phyloP scores from a whole-genome alignment of 2,888 invertebrate genomes.

The Meiosimyza platycephala region DNA sequence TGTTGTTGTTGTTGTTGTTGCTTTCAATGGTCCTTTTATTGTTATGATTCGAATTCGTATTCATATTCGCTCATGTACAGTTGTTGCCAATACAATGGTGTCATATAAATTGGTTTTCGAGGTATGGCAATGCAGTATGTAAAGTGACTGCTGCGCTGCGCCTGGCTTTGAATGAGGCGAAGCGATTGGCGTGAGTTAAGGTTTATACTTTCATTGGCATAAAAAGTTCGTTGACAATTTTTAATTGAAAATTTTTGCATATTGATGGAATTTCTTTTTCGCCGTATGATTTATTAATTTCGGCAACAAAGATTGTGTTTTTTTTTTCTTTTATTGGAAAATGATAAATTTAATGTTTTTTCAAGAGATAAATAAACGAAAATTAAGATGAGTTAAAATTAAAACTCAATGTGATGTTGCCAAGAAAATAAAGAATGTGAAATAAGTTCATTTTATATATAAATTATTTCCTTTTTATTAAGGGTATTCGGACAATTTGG shows the following conservation, averaged over 20 bases:
- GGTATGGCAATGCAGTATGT: slow-evolving; percentile 26
- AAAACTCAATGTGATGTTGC: too few relatives aligned
- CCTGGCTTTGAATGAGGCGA: too few relatives aligned
- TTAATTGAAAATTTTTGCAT: slow-evolving; percentile 68
- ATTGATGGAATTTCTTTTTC: slow-evolving; percentile 61
- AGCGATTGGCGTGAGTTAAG: slow-evolving; percentile 27
- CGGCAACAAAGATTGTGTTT: slow-evolving; percentile 12
- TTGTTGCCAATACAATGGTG: slow-evolving; percentile 6
- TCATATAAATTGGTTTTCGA: slow-evolving; percentile 33
- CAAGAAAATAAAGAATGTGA: too few relatives aligned
- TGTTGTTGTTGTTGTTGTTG: slow-evolving; percentile 52
- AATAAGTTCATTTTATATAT: too few relatives aligned
- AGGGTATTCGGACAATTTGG: too few relatives aligned
- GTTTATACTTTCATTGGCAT: slow-evolving; percentile 15
- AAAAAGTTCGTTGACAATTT: slow-evolving; percentile 50
- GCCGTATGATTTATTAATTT: slow-evolving; percentile 24
- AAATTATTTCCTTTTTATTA: too few relatives aligned
- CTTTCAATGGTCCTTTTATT: slow-evolving; percentile 35
- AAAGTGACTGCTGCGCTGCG: background rate
- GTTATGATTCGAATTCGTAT: too few relatives aligned
- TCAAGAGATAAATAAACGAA: too few relatives aligned
- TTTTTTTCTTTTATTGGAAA: too few relatives aligned
- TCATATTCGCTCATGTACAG: too few relatives aligned
- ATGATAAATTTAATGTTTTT: too few relatives aligned
- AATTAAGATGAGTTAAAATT: too few relatives aligned